Evolutionary conservation across 2,797 vertebrate species (phyloP), one percentile per base, ranked within the genome.

Genomic region (Potorous gilbertii): DNA sequence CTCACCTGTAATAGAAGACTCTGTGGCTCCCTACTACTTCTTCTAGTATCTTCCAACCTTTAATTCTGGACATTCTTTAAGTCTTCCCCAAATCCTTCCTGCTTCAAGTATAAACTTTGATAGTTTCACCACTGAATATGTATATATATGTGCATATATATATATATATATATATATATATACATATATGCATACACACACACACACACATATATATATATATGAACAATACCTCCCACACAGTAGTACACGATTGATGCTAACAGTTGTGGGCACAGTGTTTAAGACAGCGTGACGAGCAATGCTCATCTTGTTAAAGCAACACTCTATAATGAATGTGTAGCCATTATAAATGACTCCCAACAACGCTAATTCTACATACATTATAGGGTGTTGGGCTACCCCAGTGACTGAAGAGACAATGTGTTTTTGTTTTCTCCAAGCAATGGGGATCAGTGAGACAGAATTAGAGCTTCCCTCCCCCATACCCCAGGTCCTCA

Each of bases 11-110:
- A 93, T n/a, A 89, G 54, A 52, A 91, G 6, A 55, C 0, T 0
- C 1, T 14, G 13, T 50, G 90, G 50, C 12, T 21, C 28, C 59
- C 0, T 0, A 9, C n/a, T 46, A 28, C n/a, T 52, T 54, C 56
- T 87, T 54, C 55, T 10, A 27, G 46, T 13, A 52, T 31, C 9
- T 9, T 40, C 57, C 8, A 0, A 29, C 13, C 74, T 3, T 6
- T 34, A 55, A 52, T 54, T 4, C 27, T 81, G 8, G 16, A n/a
- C 31, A 10, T 5, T 14, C 14, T 87, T 34, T 54, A 92, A 87
- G 62, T 40, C 10, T 13, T 52, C 55, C 52, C 28, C 10, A 50
- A 55, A 40, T n/a, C 93, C 34, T 14, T 81, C 62, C 34, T 0
- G 87, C 89, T 54, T 55, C 46, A 34, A 27, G 54, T 29, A 11